These are phyloP conservation scores for Bufo gargarizans DNA, from an alignment of 2,113 vertebrate genomes.

Conservation along the genomic window DNA sequence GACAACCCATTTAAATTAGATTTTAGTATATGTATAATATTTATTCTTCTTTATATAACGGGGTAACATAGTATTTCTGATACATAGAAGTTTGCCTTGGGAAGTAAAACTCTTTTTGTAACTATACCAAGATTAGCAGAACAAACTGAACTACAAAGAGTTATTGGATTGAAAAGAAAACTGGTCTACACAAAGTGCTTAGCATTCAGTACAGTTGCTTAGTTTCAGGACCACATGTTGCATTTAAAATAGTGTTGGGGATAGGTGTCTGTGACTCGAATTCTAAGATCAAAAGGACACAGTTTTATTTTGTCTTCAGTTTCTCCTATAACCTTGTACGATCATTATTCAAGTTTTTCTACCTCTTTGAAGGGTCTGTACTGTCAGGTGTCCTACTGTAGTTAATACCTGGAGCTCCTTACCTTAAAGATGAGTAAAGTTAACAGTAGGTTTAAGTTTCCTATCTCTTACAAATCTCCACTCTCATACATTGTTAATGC, in stretches of 20 bases:
- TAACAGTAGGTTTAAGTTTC: conserved; percentile 54
- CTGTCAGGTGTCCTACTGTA: neutral
- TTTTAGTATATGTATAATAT: too few species aligned
- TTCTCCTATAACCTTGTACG: conserved; percentile 52
- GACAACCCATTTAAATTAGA: too few species aligned
- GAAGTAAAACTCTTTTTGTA: conserved; percentile 49
- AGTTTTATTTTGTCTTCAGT: conserved; percentile 33
- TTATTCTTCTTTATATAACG: too few species aligned
- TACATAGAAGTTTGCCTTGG: conserved; percentile 29
- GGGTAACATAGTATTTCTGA: neutral
- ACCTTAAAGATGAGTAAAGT: conserved; percentile 43
- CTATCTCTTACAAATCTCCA: conserved; percentile 49
- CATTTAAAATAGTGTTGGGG: conserved; percentile 57
- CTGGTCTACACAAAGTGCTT: conserved; percentile 52
- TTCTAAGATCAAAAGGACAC: conserved; percentile 60
- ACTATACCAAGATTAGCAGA: conserved; percentile 56
- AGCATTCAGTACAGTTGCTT: conserved; percentile 58
- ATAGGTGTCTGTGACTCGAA: conserved; percentile 60
- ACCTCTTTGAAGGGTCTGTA: conserved; percentile 20
- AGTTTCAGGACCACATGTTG: conserved; percentile 59
- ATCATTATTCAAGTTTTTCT: conserved; percentile 37
- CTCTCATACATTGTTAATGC: conserved; percentile 53
- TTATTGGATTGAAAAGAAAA: conserved; percentile 59
- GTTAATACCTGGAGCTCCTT: conserved; percentile 15
- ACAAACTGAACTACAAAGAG: conserved; percentile 59